Evolutionary conservation across 2,113 vertebrate species (phyloP).

Genomic region (Oceanodroma tethys): DNA sequence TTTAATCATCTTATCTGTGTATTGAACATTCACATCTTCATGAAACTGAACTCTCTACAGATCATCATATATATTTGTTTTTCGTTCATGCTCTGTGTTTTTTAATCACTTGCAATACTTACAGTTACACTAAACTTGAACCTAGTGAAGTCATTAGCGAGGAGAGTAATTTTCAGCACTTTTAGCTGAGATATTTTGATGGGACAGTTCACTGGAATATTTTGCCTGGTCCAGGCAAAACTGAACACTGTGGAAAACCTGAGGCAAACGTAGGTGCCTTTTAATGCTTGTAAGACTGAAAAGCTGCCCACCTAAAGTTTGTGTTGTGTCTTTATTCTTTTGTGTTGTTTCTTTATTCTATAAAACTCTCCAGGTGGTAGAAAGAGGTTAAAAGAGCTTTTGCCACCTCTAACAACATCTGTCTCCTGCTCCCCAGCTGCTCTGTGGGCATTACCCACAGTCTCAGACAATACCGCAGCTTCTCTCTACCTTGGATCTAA

Average conservation of each 20-base stretch:
- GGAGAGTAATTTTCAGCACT: background rate
- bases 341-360: background rate
- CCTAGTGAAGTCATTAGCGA: background rate
- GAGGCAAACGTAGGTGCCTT: background rate
- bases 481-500: background rate
- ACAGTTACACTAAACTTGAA: background rate
- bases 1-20: background rate
- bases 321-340: background rate
- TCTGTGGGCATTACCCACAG: background rate
- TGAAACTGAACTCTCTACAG: background rate
- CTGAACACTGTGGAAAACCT: background rate
- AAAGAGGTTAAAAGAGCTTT: background rate
- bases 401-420: background rate
- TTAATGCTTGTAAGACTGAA: background rate
- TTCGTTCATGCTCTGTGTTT: background rate
- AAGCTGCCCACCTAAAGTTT: background rate
- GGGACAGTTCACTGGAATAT: background rate
- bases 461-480: background rate
- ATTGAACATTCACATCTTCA: background rate
- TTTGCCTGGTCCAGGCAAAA: background rate
- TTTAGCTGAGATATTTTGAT: background rate
- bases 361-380: background rate
- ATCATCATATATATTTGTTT: background rate
- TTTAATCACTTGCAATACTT: background rate
- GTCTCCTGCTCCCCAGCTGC: background rate